These are phyloP conservation scores for Gulo gulo DNA, from an alignment of 2,113 vertebrate genomes.

Conservation along the genomic window DNA sequence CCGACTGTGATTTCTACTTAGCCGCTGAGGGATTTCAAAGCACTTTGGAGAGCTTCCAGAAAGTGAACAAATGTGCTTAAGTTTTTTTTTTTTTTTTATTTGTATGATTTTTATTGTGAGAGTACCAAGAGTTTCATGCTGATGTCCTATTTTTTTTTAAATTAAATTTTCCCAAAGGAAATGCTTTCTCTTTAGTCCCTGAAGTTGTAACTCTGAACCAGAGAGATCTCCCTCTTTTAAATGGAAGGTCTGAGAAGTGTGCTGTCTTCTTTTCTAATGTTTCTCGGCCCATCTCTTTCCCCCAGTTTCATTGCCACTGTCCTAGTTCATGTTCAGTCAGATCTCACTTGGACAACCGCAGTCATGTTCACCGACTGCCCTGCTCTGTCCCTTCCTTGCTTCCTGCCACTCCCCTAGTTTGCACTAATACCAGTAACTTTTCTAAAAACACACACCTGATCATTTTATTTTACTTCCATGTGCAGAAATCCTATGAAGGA, in stretches of 20 bases:
- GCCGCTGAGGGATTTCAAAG: background rate
- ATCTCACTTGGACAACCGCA: background rate
- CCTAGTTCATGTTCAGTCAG: background rate
- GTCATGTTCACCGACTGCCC: fast-evolving
- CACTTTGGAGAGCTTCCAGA: background rate
- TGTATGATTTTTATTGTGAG: background rate
- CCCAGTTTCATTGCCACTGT: background rate
- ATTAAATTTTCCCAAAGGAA: background rate
- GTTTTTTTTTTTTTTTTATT: background rate
- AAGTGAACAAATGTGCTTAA: background rate
- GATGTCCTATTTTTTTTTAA: background rate
- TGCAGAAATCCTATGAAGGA: background rate
- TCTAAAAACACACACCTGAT: background rate
- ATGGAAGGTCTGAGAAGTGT: background rate
- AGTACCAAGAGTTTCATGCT: background rate
- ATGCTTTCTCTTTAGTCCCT: background rate
- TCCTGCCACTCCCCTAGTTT: background rate
- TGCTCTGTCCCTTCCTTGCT: background rate
- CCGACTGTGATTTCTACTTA: background rate
- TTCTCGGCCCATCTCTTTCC: background rate
- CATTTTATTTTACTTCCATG: background rate
- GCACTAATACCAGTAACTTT: background rate
- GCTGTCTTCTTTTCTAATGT: background rate
- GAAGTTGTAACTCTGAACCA: background rate
- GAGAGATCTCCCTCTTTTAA: background rate